Base-by-base conservation (phyloP, 2,113 vertebrate species). In the Coptodon rendalli region DNA sequence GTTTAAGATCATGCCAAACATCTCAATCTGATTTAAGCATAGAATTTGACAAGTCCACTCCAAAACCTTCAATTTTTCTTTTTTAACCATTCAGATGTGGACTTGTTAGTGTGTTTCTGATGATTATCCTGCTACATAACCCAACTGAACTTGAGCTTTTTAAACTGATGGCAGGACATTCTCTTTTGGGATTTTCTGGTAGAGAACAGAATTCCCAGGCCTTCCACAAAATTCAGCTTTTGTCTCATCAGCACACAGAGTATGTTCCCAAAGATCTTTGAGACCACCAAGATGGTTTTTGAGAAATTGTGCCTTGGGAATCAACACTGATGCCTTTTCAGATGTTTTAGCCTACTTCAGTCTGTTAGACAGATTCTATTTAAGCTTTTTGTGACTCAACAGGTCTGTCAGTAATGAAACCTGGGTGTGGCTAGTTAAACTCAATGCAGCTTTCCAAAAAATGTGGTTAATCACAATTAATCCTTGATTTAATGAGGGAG, bases 401-500 rank as follows among this genome's bases (percentile, higher is more conserved):
- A 66, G 34, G 61, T 22, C 34, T 66, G 61, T 66, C 61, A 66
- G 61, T 22, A 66, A 38, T 66, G 10, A 66, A 34, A 66, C 34
- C 34, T 66, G 61, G 61, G 61, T 3, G 29, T 2, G 2, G 8
- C 57, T 61, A 61, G 14, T 61, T 31, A 9, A 61, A 61, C 5
- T 61, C 8, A 17, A 34, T 0, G 6, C 34, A 66, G 19, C 61
- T 66, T 66, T 22, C 34, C 34, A 66, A 66, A 66, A 63, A 66
- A 22, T 8, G 61, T 22, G 61, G 34, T 38, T 66, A 22, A 22
- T 66, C 34, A 66, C 61, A 66, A 66, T 8, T 66, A 38, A 38
- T 0, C 22, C 10, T 38, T 1, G 34, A 66, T 22, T 8, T 13
- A 38, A 38, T 0, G 57, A 61, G 29, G 10, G 61, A 38, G 34